Conservation (phyloP, 2,113 vertebrate species). For the Cephalopterus ornatus region DNA sequence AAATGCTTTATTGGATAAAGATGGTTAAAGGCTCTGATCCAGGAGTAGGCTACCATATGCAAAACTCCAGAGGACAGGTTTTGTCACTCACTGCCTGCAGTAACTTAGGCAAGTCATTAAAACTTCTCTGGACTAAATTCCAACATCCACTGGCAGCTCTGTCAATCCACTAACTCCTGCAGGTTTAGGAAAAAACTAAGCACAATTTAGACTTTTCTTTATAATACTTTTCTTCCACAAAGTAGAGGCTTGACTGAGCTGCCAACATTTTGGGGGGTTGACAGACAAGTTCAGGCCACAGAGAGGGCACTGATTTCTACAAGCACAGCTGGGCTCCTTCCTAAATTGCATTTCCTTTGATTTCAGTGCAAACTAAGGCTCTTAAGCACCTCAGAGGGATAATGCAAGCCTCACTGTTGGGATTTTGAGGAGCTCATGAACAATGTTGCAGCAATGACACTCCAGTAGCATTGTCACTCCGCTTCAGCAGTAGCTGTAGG, state of each 20-base stretch:
- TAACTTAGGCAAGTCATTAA: background rate
- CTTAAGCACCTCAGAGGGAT: background rate
- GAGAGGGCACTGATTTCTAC: background rate
- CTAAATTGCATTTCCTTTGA: background rate
- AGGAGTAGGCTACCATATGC: rapidly evolving
- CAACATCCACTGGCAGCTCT: background rate
- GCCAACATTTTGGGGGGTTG: background rate
- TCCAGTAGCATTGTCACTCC: background rate
- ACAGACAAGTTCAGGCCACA: background rate
- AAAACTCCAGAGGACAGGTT: background rate
- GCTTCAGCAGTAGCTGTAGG: background rate
- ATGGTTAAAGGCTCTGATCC: background rate
- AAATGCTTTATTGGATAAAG: background rate
- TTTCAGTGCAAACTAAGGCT: background rate
- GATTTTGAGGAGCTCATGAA: background rate
- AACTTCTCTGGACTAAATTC: background rate
- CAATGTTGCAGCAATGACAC: background rate
- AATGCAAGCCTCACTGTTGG: background rate
- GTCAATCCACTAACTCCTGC: background rate
- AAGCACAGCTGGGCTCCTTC: background rate
- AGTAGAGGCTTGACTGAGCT: background rate
- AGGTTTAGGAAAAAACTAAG: background rate
- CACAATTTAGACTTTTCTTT: background rate
- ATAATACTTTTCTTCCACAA: background rate
- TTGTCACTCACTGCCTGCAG: background rate